Evolutionary conservation across 2,888 invertebrate genomes (phyloP), one percentile per base, ranked within the genome.

Genomic region (Argynnis bischoffii): DNA sequence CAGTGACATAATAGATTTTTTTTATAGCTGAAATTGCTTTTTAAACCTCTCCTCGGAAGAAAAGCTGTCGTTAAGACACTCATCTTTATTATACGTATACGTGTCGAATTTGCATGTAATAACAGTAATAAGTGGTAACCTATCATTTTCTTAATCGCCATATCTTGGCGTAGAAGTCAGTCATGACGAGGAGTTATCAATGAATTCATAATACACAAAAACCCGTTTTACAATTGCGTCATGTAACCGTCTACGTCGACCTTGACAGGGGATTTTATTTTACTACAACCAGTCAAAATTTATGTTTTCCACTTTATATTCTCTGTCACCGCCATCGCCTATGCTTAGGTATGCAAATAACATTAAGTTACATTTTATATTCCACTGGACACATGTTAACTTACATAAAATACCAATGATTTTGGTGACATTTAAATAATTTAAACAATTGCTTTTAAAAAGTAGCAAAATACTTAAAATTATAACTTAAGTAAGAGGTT

Each of bases 181-280:
- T 31, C 70, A 63, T 66, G 65, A 72, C 50, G 73, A 76, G 76
- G 66, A 77, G 82, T 87, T 85, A 86, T 88, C 86, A 87, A 88
- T 87, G 88, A 85, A 83, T 79, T 78, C 76, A 77, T 79, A 80
- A 80, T 82, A 78, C 79, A 80, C 78, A 77, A 77, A 82, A 89
- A 88, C 89, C 81, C 82, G 90, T 88, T 84, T 48, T 77, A 78
- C 76, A 80, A 75, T 79, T 79, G 80, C 89, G 90, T 85, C 90
- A 86, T 88, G 76, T 80, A 83, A 84, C 82, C 76, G 81, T 75
- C 79, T 73, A 69, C 66, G 76, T 76, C 81, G 88, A 86, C 90
- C 90, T 90, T 90, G 87, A 78, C 81, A 82, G 84, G 81, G 84
- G 75, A 66, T 60, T 68, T 61, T 46, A 69, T 67, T 73, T 67